These are phyloP conservation scores for Torymus auratus DNA, from an alignment of 2,888 invertebrate species.

Conservation along the genomic window DNA sequence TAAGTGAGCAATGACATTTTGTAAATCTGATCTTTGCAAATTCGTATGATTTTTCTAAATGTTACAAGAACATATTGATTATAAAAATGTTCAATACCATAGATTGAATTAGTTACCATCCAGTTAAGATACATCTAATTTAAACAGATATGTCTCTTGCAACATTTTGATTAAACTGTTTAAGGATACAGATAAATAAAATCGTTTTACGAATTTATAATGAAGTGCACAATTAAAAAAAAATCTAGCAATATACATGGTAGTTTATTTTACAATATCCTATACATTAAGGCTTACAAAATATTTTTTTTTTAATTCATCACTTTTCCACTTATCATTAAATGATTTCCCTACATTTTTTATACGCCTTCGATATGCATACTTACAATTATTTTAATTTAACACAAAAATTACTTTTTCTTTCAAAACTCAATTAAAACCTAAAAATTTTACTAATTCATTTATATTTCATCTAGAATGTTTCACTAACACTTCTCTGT, in stretches of 20 bases:
- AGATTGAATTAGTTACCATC: slow-evolving; percentile 17
- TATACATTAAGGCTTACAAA: slow-evolving; percentile 47
- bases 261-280: slow-evolving; percentile 47
- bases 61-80: slow-evolving; percentile 41
- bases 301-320: slow-evolving; percentile 40
- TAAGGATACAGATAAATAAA: slow-evolving; percentile 43
- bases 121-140: slow-evolving; percentile 20
- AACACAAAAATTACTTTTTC: slow-evolving; percentile 33
- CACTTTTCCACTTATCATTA: slow-evolving; percentile 2
- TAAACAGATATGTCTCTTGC: slow-evolving; percentile 35
- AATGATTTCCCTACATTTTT: slow-evolving; percentile 17
- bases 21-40: slow-evolving; percentile 35
- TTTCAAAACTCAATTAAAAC: slow-evolving; percentile 29
- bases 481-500: slow-evolving; percentile 36
- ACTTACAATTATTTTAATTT: slow-evolving; percentile 1
- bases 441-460: slow-evolving; percentile 21
- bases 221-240: slow-evolving; percentile 38
- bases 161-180: slow-evolving; percentile 32
- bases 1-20: slow-evolving; percentile 26
- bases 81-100: slow-evolving; percentile 31
- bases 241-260: slow-evolving; percentile 34
- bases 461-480: slow-evolving; percentile 13
- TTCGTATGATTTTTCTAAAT: slow-evolving; percentile 40
- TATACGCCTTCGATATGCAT: slow-evolving; percentile 34
- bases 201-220: slow-evolving; percentile 27